Conservation (phyloP, 2,797 vertebrate genomes). For the Coreius guichenoti region DNA sequence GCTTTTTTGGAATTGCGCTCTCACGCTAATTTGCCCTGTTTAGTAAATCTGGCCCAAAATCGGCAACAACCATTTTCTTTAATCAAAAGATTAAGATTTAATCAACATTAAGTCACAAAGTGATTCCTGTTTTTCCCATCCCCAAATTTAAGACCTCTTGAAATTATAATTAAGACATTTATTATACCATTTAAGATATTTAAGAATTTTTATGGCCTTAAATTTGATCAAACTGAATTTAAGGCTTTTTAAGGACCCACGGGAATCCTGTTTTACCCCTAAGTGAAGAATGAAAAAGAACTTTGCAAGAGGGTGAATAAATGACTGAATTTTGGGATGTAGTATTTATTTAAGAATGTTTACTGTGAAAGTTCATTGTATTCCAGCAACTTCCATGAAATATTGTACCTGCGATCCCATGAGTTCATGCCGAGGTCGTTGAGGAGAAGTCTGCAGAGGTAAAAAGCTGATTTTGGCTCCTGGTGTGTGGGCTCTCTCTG, state of each 20-base stretch:
- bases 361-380: not conserved
- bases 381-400: not conserved
- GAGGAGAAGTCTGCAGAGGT: constrained; percentile 93
- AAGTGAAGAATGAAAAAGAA: not conserved
- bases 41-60: too few species aligned
- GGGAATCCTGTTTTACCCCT: not conserved
- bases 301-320: not conserved
- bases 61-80: too few species aligned
- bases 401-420: constrained; percentile 93
- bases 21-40: too few species aligned
- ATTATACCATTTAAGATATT: not conserved
- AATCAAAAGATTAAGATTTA: too few species aligned
- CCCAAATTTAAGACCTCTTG: not conserved
- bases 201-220: not conserved
- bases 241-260: not conserved
- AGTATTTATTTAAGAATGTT: not conserved
- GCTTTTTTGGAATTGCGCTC: too few species aligned
- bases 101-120: too few species aligned
- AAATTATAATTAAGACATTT: not conserved
- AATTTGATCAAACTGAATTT: not conserved
- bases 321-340: not conserved
- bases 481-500: constrained; percentile 83
- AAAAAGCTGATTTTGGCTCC: constrained; percentile 90
- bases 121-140: not conserved
- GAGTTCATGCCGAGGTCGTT: constrained; percentile 98